Percentiles rank a stretch among this genome's conserved stretches.
Conservation (phyloP, 1,140 invertebrate genomes). For the Archivesica marissinica region DNA sequence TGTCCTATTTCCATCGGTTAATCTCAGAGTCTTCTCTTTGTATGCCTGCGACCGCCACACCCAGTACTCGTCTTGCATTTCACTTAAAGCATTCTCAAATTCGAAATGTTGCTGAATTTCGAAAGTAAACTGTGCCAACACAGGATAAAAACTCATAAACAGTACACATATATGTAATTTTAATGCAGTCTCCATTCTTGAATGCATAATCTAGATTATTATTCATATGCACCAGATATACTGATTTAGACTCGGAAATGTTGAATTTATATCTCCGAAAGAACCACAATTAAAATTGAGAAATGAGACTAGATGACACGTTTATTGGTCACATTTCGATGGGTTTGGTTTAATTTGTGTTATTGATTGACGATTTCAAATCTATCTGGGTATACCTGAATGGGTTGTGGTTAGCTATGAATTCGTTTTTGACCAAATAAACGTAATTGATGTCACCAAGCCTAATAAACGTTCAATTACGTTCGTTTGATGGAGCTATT, state of each 20-base stretch:
- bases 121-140: not conserved
- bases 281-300: too few species aligned
- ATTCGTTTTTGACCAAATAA: too few species aligned
- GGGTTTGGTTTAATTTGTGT: not conserved
- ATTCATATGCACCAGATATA: too few species aligned
- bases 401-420: too few species aligned
- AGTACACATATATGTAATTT: not conserved
- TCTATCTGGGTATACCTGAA: too few species aligned
- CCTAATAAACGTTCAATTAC: too few species aligned
- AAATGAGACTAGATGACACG: not conserved
- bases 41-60: conserved; percentile 49
- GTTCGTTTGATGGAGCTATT: too few species aligned
- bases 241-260: not conserved
- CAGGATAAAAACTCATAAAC: not conserved
- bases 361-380: conserved; percentile 14
- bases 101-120: conserved; percentile 54
- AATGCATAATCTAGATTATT: not conserved
- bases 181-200: not conserved
- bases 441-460: too few species aligned
- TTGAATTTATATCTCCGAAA: too few species aligned
- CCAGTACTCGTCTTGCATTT: conserved; percentile 27
- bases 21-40: conserved; percentile 25
- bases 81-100: conserved; percentile 19
- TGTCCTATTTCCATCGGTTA: conserved; percentile 8
- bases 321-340: not conserved